A percentile compares a stretch with the other conserved stretches of the same genome.
Conservation (phyloP, 2,113 vertebrate species). For the Ploceus nigricollis region DNA sequence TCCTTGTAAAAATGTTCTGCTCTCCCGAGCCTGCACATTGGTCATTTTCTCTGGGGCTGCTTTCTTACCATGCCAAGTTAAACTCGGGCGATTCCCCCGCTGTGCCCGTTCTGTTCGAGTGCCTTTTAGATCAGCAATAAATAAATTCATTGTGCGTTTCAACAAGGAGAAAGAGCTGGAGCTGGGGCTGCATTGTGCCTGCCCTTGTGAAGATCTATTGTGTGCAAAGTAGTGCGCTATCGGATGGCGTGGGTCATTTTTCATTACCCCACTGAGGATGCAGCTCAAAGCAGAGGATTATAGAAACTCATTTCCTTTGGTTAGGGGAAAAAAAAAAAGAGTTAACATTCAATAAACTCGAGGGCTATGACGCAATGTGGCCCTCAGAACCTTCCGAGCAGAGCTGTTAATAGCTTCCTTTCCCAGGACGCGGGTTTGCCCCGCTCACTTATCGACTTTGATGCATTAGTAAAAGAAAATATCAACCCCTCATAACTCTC, state of each 20-base stretch:
- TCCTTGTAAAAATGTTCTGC: not conserved
- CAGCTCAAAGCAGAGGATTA: slow-evolving; percentile 65
- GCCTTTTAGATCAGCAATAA: slow-evolving; percentile 45
- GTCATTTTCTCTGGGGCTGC: slow-evolving; percentile 7
- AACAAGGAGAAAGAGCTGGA: not conserved
- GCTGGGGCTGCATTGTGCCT: not conserved
- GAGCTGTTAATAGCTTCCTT: slow-evolving; percentile 78
- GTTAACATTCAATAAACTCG: slow-evolving; percentile 62
- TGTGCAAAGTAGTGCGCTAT: slow-evolving; percentile 48
- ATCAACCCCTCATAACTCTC: slow-evolving; percentile 71
- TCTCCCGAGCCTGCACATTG: not conserved
- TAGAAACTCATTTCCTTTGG: slow-evolving; percentile 72
- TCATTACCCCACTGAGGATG: slow-evolving; percentile 59
- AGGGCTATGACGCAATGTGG: slow-evolving; percentile 53
- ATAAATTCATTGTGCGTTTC: slow-evolving; percentile 45
- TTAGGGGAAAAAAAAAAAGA: slow-evolving; percentile 46
- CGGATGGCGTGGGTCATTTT: slow-evolving; percentile 60
- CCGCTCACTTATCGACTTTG: slow-evolving; percentile 53
- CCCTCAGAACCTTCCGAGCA: slow-evolving; percentile 52
- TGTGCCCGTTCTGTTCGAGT: slow-evolving; percentile 19
- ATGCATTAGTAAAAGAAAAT: slow-evolving; percentile 69
- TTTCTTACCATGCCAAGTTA: slow-evolving; percentile 21
- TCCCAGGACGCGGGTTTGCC: slow-evolving; percentile 59
- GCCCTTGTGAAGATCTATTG: slow-evolving; percentile 56
- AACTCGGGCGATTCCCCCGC: not conserved